These are phyloP conservation scores for Acrobasis consociella DNA, from an alignment of 2,888 invertebrate species.

Conservation along the genomic window DNA sequence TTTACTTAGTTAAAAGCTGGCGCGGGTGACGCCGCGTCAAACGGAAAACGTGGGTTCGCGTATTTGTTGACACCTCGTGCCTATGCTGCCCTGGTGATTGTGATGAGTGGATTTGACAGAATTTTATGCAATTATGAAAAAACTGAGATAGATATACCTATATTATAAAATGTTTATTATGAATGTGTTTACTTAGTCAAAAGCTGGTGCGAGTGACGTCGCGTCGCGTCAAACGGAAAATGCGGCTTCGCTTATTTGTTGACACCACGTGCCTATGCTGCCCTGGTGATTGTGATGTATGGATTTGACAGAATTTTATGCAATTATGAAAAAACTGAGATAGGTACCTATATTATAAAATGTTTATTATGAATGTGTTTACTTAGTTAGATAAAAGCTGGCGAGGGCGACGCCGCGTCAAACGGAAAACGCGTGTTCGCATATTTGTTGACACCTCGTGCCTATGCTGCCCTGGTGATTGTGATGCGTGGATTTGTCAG, in stretches of 20 bases:
- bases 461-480: not conserved
- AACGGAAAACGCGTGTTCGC: no score
- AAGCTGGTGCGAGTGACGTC: no score
- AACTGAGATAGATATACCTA: no score
- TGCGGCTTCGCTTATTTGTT: not conserved
- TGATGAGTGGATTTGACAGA: not conserved
- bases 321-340: no score
- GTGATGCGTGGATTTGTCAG: not conserved
- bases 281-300: constrained; percentile 5
- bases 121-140: not conserved
- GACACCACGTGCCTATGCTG: not conserved
- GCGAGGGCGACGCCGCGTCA: no score
- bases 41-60: constrained; percentile 6
- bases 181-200: no score
- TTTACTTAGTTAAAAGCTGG: constrained; percentile 17
- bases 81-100: constrained; percentile 1
- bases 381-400: no score
- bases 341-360: no score
- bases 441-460: not conserved
- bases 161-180: no score
- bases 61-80: not conserved
- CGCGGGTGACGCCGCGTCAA: constrained; percentile 19
- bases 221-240: constrained; percentile 22
- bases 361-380: no score
- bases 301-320: not conserved